A percentile compares a stretch with the other conserved stretches of the same genome.
phyloP scores from a whole-genome alignment of 1,140 invertebrate genomes.

The Drosophila hydei region DNA sequence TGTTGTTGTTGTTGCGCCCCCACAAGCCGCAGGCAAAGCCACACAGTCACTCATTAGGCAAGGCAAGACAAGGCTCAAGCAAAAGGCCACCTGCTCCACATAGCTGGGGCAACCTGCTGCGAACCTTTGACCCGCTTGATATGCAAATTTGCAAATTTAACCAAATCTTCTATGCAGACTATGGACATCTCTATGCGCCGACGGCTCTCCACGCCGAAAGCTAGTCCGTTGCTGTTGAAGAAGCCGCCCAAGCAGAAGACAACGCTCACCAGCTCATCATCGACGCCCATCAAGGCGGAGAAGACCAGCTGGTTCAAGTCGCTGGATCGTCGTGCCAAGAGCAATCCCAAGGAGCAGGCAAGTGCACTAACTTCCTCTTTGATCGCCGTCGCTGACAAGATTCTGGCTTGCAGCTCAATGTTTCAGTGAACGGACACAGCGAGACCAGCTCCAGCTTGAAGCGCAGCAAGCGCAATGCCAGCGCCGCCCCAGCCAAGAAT shows the following conservation, averaged over 20 bases:
- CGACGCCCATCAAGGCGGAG: constrained; percentile 60
- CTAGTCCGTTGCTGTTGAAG: constrained; percentile 85
- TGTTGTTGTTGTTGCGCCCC: constrained; percentile 38
- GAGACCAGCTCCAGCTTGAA: constrained; percentile 84
- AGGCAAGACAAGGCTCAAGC: constrained; percentile 46
- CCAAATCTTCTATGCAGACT: constrained; percentile 47
- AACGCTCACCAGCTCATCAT: constrained; percentile 17
- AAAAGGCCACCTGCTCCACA: constrained; percentile 78
- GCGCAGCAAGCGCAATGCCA: constrained; percentile 83
- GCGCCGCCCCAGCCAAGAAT: constrained; percentile 86
- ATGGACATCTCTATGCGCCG: constrained; percentile 86
- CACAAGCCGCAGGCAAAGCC: constrained; percentile 29
- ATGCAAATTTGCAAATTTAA: constrained; percentile 14
- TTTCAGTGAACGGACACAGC: constrained; percentile 80
- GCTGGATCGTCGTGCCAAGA: constrained; percentile 85
- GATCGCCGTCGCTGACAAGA: not conserved
- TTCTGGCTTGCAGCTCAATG: constrained; percentile 53
- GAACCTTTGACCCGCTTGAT: constrained; percentile 39
- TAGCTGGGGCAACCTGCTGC: constrained; percentile 69
- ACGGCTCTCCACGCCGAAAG: constrained; percentile 89
- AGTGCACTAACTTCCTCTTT: not conserved
- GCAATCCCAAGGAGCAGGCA: constrained; percentile 79
- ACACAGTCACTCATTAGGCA: constrained; percentile 39
- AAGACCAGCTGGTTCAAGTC: constrained; percentile 88
- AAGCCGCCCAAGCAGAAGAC: constrained; percentile 73